These are phyloP conservation scores for Dendrolimus houi DNA, from an alignment of 2,888 invertebrate species.

Conservation along the genomic window DNA sequence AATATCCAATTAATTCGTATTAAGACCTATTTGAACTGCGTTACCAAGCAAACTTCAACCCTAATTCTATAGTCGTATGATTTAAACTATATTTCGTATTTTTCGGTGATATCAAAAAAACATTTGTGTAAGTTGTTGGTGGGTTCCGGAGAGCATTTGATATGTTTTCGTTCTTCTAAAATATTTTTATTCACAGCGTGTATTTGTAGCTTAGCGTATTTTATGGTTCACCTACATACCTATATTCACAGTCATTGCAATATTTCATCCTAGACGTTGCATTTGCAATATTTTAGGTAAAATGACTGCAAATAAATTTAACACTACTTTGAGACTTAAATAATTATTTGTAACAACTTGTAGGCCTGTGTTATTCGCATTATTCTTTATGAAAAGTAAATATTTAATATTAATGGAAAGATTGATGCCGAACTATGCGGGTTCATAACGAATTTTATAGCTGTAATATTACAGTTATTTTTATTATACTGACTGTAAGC, in stretches of 20 bases:
- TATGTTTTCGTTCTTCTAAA: slow-evolving; percentile 32
- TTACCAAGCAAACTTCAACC: slow-evolving; percentile 23
- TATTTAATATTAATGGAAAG: neutral
- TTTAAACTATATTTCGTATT: slow-evolving; percentile 16
- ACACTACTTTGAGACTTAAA: too few relatives aligned
- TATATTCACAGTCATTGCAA: neutral
- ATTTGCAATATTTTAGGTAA: too few relatives aligned
- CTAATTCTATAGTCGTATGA: slow-evolving; percentile 11
- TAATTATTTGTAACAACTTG: neutral
- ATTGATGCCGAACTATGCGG: neutral
- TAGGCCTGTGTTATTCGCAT: neutral
- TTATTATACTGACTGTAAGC: neutral
- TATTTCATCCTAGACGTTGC: neutral
- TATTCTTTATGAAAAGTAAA: neutral
- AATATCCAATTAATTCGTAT: slow-evolving; percentile 43
- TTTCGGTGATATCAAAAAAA: slow-evolving; percentile 36
- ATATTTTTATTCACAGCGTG: slow-evolving; percentile 26
- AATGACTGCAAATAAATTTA: too few relatives aligned
- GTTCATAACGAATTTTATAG: neutral
- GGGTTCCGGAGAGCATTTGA: slow-evolving; percentile 41
- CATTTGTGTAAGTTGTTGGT: slow-evolving; percentile 40
- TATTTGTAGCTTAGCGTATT: slow-evolving; percentile 11
- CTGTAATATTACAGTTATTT: neutral
- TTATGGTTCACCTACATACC: slow-evolving; percentile 8
- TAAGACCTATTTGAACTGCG: slow-evolving; percentile 32